phyloP scores from a whole-genome alignment of 2,113 vertebrate genomes.

The Tenrec ecaudatus region DNA sequence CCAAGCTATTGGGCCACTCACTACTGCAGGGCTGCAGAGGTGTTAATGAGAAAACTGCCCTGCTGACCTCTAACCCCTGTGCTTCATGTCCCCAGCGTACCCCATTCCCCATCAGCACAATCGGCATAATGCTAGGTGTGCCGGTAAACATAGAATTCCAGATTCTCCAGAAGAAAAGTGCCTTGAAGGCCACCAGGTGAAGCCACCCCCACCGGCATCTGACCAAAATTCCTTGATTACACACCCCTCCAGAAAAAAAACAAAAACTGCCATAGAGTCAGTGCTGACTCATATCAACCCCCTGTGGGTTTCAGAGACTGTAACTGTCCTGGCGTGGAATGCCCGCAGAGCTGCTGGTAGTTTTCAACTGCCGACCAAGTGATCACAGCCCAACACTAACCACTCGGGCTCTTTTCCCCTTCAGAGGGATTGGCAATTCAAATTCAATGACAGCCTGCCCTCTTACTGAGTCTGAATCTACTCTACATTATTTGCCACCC shows the following conservation, averaged over 20 bases:
- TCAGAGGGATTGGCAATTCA: background rate
- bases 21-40: background rate
- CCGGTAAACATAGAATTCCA: background rate
- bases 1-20: background rate
- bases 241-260: background rate
- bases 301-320: too few species aligned
- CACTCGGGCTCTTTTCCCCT: too few species aligned
- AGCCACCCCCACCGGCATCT: background rate
- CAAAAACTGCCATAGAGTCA: background rate
- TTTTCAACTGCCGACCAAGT: too few species aligned
- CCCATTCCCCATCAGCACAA: background rate
- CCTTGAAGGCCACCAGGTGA: background rate
- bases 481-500: background rate
- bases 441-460: background rate
- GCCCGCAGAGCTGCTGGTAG: too few species aligned
- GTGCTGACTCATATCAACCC: too few species aligned
- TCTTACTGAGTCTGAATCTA: background rate
- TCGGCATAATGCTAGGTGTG: background rate
- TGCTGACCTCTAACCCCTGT: background rate
- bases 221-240: background rate
- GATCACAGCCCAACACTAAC: too few species aligned
- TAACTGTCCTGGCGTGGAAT: too few species aligned
- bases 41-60: background rate
- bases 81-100: background rate
- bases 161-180: background rate